Evolutionary conservation across 64 coral and sea anemone genomes (phyloP), one percentile per base, ranked within the genome.

Genomic region (Astreopora myriophthalma): DNA sequence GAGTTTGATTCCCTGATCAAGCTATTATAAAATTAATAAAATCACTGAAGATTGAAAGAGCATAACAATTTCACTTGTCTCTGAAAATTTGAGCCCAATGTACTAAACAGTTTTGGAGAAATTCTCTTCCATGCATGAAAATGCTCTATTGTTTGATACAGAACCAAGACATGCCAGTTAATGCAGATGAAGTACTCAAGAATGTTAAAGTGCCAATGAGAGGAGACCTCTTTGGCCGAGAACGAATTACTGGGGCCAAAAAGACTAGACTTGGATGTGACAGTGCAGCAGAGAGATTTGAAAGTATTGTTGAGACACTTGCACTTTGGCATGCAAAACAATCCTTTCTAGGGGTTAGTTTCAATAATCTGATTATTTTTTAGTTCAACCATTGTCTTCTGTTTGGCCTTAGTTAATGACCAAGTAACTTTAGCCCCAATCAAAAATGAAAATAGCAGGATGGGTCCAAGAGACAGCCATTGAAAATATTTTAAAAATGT

Each of bases 361-460:
- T 68, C 13, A 25, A 68, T 68, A 68, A 68, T 1, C n/a, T 68
- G 64, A 68, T 68, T 68, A 68, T 68, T 68, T n/a, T 68, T 68
- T 68, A 68, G 24, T 68, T 68, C 27, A 68, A 68, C 64, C 23
- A 68, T 68, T 26, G 26, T 68, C 64, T 68, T 68, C 12, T 68
- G n/a, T 68, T 68, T 30, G 5, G 4, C 64, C 12, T 68, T 7
- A 68, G 25, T 68, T 68, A 28, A 26, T 68, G 64, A 68, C 64
- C 49, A 55, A 55, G 49, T 55, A 55, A 44, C 11, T 44, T 44
- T 8, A 55, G 49, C 26, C 64, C 25, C 64, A 68, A 68, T 68
- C 64, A 68, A 68, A 68, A 68, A 68, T 68, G 64, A 68, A 68
- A 68, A 68, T 68, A 68, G 64, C 64, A 68, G 64, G 64, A 68